These are phyloP conservation scores for Sycobia sp. DNA, from an alignment of 1,140 invertebrate genomes.

Conservation along the genomic window DNA sequence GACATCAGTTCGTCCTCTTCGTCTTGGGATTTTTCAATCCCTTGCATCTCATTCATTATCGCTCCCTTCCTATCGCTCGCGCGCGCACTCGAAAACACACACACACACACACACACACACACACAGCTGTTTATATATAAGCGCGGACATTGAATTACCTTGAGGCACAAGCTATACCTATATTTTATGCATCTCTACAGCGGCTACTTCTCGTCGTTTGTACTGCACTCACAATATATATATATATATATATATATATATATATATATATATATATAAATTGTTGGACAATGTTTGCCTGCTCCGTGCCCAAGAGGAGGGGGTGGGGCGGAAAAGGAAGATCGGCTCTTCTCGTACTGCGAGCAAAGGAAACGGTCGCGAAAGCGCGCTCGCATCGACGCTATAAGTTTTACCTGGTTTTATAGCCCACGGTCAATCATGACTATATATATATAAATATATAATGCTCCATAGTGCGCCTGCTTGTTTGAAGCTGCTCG, in stretches of 20 bases:
- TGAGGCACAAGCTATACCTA: not conserved
- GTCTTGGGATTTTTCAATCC: conserved; percentile 25
- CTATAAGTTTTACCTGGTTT: too few species aligned
- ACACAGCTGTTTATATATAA: not conserved
- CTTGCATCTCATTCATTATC: not conserved
- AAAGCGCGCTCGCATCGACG: too few species aligned
- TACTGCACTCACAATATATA: too few species aligned
- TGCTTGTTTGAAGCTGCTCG: too few species aligned
- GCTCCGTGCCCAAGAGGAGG: not conserved
- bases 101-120: conserved; percentile 1
- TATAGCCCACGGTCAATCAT: conserved; percentile 1
- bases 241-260: too few species aligned
- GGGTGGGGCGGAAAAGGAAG: too few species aligned
- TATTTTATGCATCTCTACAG: too few species aligned
- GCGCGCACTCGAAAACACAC: too few species aligned
- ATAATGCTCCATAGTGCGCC: too few species aligned
- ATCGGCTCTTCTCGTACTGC: too few species aligned
- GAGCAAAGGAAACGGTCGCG: too few species aligned
- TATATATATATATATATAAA: conserved; percentile 17
- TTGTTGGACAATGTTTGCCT: conserved; percentile 18
- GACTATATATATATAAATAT: too few species aligned
- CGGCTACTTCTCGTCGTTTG: not conserved
- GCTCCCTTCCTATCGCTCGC: not conserved
- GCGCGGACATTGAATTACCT: conserved; percentile 1
- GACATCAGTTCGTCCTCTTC: conserved; percentile 12